Conservation (phyloP, 2,797 vertebrate species). For the Cossypha niveicapilla region DNA sequence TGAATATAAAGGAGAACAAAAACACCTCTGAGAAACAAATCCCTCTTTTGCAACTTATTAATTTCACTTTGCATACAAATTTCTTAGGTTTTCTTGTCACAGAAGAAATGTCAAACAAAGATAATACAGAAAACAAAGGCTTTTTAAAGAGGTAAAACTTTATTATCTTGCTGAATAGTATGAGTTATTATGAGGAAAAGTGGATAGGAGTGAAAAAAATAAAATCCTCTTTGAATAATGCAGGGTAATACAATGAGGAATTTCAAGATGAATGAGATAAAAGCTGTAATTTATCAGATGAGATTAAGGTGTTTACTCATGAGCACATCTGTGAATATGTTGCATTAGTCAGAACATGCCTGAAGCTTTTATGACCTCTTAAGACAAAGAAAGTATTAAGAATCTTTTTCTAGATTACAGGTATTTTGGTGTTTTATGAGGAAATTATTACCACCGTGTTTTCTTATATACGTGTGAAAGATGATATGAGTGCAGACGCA, state of each 20-base stretch:
- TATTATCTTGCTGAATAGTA: background rate
- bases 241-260: background rate
- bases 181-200: background rate
- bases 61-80: background rate
- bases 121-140: background rate
- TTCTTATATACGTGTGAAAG: background rate
- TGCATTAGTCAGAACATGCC: conserved; percentile 7
- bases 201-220: background rate
- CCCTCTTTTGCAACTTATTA: background rate
- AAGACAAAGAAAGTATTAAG: background rate
- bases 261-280: background rate
- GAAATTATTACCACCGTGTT: background rate
- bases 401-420: conserved; percentile 27
- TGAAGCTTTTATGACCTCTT: conserved; percentile 21
- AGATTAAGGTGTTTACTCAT: background rate
- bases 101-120: background rate
- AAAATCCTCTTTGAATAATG: background rate
- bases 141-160: background rate
- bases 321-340: background rate
- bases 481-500: background rate
- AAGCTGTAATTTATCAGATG: background rate
- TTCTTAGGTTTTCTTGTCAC: background rate
- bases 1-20: background rate
- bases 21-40: background rate
- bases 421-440: conserved; percentile 11